Conservation (phyloP, 2,797 vertebrate genomes). For the Dermochelys coriacea region DNA sequence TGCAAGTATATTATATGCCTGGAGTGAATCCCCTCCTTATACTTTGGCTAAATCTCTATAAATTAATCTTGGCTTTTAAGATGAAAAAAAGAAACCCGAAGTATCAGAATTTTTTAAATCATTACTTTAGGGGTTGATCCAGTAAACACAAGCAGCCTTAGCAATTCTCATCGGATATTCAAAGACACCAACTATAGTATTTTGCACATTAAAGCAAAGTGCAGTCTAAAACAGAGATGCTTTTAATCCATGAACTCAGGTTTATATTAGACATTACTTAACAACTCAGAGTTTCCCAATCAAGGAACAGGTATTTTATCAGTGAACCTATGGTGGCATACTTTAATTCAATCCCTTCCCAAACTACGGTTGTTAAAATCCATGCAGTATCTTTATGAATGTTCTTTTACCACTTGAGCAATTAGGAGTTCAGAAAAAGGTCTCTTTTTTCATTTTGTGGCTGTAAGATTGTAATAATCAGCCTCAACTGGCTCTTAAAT, state of each 20-base stretch:
- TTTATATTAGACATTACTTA: constrained; percentile 36
- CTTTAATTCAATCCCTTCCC: constrained; percentile 37
- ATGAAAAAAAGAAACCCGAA: not conserved
- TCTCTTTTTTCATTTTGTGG: constrained; percentile 19
- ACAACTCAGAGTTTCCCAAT: constrained; percentile 35
- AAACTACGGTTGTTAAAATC: constrained; percentile 55
- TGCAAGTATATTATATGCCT: not conserved
- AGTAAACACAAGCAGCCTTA: constrained; percentile 16
- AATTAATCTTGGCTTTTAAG: constrained; percentile 9
- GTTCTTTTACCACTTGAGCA: constrained; percentile 46
- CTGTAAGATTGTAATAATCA: constrained; percentile 42
- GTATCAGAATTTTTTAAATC: constrained; percentile 27
- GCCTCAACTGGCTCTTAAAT: constrained; percentile 24
- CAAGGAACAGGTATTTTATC: constrained; percentile 15
- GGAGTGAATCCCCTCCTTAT: not conserved
- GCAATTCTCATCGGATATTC: not conserved
- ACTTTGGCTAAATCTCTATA: not conserved
- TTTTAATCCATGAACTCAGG: constrained; percentile 40
- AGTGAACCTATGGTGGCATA: constrained; percentile 22
- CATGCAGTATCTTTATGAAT: constrained; percentile 39
- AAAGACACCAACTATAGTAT: constrained; percentile 18
- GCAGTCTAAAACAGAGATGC: not conserved
- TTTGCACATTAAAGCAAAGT: constrained; percentile 46
- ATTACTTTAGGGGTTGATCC: not conserved
- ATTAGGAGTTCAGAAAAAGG: constrained; percentile 61